Percentiles rank a stretch among this genome's conserved stretches.
These are phyloP conservation scores for Aphelinus certus DNA, from an alignment of 1,140 invertebrate genomes.

Conservation along the genomic window DNA sequence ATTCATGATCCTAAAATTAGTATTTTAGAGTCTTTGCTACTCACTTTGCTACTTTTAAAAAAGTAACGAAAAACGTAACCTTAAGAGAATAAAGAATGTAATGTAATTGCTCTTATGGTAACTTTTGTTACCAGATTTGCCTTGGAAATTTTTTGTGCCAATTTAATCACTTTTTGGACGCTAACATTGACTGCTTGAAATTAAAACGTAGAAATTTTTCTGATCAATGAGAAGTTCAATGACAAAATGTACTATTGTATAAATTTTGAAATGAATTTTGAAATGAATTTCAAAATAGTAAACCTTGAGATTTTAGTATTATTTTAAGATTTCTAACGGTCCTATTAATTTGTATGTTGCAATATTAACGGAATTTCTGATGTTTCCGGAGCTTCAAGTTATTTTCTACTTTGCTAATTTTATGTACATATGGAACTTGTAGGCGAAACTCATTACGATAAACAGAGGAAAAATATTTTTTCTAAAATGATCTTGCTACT, in stretches of 20 bases:
- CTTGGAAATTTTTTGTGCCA: slow-evolving; percentile 31
- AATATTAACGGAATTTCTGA: too few relatives aligned
- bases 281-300: too few relatives aligned
- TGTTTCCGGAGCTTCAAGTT: not conserved
- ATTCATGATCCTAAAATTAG: not conserved
- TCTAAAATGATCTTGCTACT: slow-evolving; percentile 3
- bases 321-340: too few relatives aligned
- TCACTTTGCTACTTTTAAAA: not conserved
- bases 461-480: slow-evolving; percentile 30
- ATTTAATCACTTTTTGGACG: slow-evolving; percentile 18
- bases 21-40: not conserved
- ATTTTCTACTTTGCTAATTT: slow-evolving; percentile 13
- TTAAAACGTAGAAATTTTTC: too few relatives aligned
- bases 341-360: too few relatives aligned
- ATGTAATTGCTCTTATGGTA: not conserved
- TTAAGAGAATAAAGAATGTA: slow-evolving; percentile 9
- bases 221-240: too few relatives aligned
- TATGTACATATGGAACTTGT: slow-evolving; percentile 13
- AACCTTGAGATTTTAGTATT: too few relatives aligned
- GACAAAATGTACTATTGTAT: too few relatives aligned
- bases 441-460: slow-evolving; percentile 5
- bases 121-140: slow-evolving; percentile 14
- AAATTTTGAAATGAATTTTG: too few relatives aligned
- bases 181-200: too few relatives aligned
- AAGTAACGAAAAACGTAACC: not conserved